Base-by-base conservation (phyloP, 1,140 invertebrate genomes). In the Panulirus ornatus region DNA sequence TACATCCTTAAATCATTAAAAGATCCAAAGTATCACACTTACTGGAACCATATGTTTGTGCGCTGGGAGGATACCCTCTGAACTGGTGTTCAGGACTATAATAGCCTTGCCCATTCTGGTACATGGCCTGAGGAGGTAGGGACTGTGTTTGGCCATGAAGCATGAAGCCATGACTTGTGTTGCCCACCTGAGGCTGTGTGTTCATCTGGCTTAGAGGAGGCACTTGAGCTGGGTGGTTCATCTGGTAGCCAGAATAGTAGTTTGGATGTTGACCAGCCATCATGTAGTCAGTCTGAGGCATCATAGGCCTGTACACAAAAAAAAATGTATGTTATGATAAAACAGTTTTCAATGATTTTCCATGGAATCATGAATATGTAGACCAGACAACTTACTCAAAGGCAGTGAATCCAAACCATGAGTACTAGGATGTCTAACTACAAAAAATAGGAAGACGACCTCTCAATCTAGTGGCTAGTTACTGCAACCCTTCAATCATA, bases 61-160 rank as follows among this genome's bases (percentile, higher is more conserved):
- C 81, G 27, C 34, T 78, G 34, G 88, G 51, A 42, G 84, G 84
- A 78, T 91, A 91, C 0, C 90, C 90, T 84, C 90, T 88, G 27
- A 84, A 88, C 73, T 91, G 88, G 40, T 90, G 90, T 42, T 91
- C 90, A 70, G 90, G 90, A 70, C 90, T 91, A 73, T 91, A 91
- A 40, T 76, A 91, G 1, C 85, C 85, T 75, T 91, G 90, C 27
- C 90, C 90, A 88, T 91, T 91, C 82, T 91, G 90, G 58, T 88
- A 91, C 84, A 91, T 79, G 38, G 70, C 44, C 22, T 91, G 90
- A 30, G 79, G 90, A 42, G 90, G 90, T 19, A 91, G 81, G 22
- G 90, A 91, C 51, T 91, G 91, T 44, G 87, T 38, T 79, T 92
- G 88, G 42, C 91, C 86, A 83, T 92, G 92, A n/a, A 93, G 81